A percentile compares a stretch with the other conserved stretches of the same genome.
phyloP scores from a whole-genome alignment of 2,888 invertebrate genomes.

The Euplexia lucipara region DNA sequence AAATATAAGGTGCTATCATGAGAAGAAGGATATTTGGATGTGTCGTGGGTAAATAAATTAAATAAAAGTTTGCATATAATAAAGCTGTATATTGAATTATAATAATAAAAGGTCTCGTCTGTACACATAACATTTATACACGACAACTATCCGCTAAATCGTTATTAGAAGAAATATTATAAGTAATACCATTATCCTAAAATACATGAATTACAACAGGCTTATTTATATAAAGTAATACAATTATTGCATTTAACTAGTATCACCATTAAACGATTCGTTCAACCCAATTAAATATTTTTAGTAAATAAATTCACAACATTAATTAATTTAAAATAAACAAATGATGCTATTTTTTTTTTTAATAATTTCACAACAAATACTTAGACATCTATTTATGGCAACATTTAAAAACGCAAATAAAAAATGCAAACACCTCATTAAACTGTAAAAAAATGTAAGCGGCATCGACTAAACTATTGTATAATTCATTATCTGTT shows the following conservation, averaged over 20 bases:
- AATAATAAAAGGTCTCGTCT: constrained; percentile 82
- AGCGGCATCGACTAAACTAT: constrained; percentile 49
- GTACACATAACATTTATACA: constrained; percentile 85
- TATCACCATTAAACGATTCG: constrained; percentile 84
- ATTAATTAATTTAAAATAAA: constrained; percentile 76
- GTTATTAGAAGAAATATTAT: constrained; percentile 71
- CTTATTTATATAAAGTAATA: constrained; percentile 68
- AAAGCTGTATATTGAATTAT: constrained; percentile 87
- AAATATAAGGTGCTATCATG: too few species aligned
- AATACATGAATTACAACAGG: constrained; percentile 79
- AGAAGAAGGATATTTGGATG: neutral
- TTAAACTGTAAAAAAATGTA: constrained; percentile 46
- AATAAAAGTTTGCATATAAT: constrained; percentile 70
- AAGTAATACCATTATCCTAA: constrained; percentile 78
- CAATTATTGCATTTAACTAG: constrained; percentile 82
- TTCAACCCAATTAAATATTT: constrained; percentile 79
- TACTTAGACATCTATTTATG: constrained; percentile 76
- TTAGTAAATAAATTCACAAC: constrained; percentile 82
- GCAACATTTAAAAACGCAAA: constrained; percentile 76
- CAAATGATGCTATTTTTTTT: constrained; percentile 66
- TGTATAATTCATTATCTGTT: constrained; percentile 48
- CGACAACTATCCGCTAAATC: constrained; percentile 68
- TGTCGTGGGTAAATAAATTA: constrained; percentile 23
- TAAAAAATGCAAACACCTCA: constrained; percentile 64
- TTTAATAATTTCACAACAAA: constrained; percentile 72